Evolutionary conservation across 2,888 invertebrate species (phyloP), one percentile per base, ranked within the genome.

Genomic region (Drosophila barbarae): DNA sequence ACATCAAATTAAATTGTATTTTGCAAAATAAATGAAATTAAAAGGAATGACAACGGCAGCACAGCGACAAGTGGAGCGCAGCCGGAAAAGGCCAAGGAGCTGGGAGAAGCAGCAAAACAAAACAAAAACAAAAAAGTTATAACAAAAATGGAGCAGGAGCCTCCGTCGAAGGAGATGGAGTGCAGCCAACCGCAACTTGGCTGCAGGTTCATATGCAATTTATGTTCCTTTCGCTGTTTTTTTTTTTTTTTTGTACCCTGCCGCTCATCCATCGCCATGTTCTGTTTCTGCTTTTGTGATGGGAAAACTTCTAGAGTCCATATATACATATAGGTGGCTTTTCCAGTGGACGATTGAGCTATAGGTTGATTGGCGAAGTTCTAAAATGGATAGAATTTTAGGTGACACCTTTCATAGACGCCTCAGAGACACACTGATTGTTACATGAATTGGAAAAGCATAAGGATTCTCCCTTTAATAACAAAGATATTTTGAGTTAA

Each of bases 1-100:
- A 73, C 84, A 83, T 84, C 83, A 83, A 84, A 85, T 84, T 84
- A 85, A 84, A 84, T 80, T 85, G 83, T 84, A 80, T 84, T 85
- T 83, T 78, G 80, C 76, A 74, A 83, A 75, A 79, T 81, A 82
- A 81, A 82, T 84, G 77, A 82, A 82, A 84, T 82, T 81, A 84
- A 82, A 81, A 84, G 75, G 76, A 77, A 82, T 74, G 81, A 76
- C 78, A 83, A 76, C 77, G 60, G 69, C 76, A 77, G 73, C 44
- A 51, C 44, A 42, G 42, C 66, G 55, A 56, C 66, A 67, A 67
- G 65, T 67, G 64, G 65, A 67, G 66, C 66, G 55, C 38, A 36
- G 47, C 58, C 49, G 63, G 52, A 35, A 46, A 38, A 51, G 65
- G 58, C 59, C 32, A 60, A 60, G 59, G 57, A 60, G 57, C 44